These are phyloP conservation scores for Cataglyphis hispanica DNA, from an alignment of 1,140 invertebrate genomes.

Conservation along the genomic window DNA sequence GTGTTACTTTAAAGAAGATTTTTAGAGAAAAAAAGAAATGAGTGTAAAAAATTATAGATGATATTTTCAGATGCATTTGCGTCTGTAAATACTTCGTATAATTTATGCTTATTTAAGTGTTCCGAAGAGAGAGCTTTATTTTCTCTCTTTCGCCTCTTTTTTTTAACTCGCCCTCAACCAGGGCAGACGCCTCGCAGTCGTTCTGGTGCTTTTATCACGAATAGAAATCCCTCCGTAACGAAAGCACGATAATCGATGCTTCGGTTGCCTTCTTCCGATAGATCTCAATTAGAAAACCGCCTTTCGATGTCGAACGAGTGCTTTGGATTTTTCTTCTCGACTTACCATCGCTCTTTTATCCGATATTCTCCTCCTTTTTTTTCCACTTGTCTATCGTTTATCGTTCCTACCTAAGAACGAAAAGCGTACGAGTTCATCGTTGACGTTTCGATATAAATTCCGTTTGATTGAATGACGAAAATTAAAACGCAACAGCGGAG, in stretches of 20 bases:
- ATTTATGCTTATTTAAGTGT: not conserved
- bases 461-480: constrained; percentile 42
- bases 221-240: constrained; percentile 39
- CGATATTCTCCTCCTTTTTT: not conserved
- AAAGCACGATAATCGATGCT: constrained; percentile 51
- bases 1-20: constrained; percentile 10
- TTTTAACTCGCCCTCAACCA: not conserved
- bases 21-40: not conserved
- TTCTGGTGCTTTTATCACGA: not conserved
- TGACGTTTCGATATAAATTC: constrained; percentile 48
- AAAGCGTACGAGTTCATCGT: constrained; percentile 28
- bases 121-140: not conserved
- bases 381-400: not conserved
- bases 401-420: constrained; percentile 27
- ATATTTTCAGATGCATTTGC: no score
- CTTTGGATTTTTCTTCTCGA: constrained; percentile 57
- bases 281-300: constrained; percentile 79
- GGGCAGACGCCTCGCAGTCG: not conserved
- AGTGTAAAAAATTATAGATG: not conserved
- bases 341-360: constrained; percentile 50
- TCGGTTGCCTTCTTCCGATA: constrained; percentile 77
- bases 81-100: not conserved
- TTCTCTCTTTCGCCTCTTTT: not conserved
- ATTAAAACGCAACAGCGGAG: constrained; percentile 43
- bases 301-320: constrained; percentile 30